phyloP scores from a whole-genome alignment of 2,888 invertebrate species.

The Pimpla rufipes region DNA sequence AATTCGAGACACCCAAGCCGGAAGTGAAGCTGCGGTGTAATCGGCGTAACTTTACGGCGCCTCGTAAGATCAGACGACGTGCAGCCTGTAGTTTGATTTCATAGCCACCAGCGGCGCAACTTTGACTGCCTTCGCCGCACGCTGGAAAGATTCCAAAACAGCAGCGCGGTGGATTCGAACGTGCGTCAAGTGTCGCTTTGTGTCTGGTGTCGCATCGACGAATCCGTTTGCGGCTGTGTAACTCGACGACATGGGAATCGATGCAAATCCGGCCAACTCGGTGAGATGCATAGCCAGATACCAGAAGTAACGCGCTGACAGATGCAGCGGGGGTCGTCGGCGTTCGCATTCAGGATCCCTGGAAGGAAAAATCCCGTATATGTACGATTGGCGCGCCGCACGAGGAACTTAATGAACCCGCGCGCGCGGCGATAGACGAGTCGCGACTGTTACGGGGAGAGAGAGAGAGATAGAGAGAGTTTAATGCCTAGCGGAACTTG shows the following conservation, averaged over 20 bases:
- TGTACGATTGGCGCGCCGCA: slow-evolving; percentile 51
- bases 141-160: slow-evolving; percentile 16
- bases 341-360: slow-evolving; percentile 49
- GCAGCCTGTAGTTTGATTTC: not conserved
- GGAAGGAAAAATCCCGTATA: slow-evolving; percentile 27
- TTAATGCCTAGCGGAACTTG: slow-evolving; percentile 65
- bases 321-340: slow-evolving; percentile 33
- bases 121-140: not conserved
- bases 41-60: slow-evolving; percentile 13
- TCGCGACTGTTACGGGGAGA: not conserved
- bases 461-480: slow-evolving; percentile 13
- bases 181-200: not conserved
- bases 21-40: slow-evolving; percentile 3
- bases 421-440: slow-evolving; percentile 32
- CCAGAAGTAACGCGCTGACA: slow-evolving; percentile 59
- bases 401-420: slow-evolving; percentile 57
- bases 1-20: slow-evolving; percentile 9
- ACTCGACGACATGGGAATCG: slow-evolving; percentile 19
- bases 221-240: not conserved
- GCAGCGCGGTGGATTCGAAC: not conserved
- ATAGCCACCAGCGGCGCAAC: not conserved
- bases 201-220: not conserved
- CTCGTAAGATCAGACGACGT: not conserved
- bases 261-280: slow-evolving; percentile 19
- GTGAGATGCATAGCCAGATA: slow-evolving; percentile 25